These are phyloP conservation scores for Drosophila fungiperda DNA, from an alignment of 2,888 invertebrate genomes.

Conservation along the genomic window DNA sequence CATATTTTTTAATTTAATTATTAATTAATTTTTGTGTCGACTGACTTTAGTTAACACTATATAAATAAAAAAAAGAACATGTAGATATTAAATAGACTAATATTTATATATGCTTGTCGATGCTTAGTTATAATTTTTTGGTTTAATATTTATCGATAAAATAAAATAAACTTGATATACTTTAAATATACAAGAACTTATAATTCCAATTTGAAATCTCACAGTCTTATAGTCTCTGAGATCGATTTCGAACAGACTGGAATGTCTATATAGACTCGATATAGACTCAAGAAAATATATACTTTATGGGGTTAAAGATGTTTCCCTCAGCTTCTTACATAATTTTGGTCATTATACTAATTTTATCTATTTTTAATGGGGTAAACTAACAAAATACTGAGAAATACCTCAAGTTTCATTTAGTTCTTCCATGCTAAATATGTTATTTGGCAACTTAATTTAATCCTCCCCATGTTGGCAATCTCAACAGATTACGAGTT, in stretches of 20 bases:
- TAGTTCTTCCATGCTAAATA: neutral
- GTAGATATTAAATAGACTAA: neutral
- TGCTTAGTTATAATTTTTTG: neutral
- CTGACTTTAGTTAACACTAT: too few relatives aligned
- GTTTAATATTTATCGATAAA: neutral
- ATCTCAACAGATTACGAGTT: conserved; percentile 1
- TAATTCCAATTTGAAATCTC: neutral
- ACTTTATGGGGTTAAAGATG: neutral
- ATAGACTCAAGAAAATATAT: neutral
- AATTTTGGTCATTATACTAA: neutral
- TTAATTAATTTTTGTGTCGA: too few relatives aligned
- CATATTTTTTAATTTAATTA: too few relatives aligned
- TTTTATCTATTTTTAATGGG: neutral
- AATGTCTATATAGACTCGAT: neutral
- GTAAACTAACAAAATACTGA: neutral
- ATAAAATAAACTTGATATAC: neutral
- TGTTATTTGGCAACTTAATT: neutral
- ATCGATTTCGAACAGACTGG: too few relatives aligned
- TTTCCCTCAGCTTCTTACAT: neutral
- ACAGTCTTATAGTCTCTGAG: too few relatives aligned
- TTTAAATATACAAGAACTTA: fast-evolving
- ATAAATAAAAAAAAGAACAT: too few relatives aligned
- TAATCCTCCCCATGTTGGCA: neutral
- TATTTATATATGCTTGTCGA: neutral
- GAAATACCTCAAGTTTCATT: neutral